Conservation (phyloP, 2,797 vertebrate genomes). For the Chelidonichthys spinosus region DNA sequence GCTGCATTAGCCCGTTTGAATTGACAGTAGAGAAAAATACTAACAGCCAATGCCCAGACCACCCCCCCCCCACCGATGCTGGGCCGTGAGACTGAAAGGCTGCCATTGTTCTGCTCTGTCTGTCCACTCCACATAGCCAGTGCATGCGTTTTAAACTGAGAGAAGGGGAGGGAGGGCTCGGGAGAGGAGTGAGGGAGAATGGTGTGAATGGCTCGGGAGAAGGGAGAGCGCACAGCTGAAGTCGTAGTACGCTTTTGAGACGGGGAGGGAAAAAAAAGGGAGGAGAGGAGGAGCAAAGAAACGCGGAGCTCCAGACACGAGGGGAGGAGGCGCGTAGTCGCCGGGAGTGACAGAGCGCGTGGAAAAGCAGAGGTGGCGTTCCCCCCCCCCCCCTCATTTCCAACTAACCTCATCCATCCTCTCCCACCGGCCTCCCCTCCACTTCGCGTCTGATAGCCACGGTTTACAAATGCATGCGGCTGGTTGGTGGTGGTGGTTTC, state of each 20-base stretch:
- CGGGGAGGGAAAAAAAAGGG: constrained; percentile 27
- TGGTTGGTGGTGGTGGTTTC: constrained; percentile 48
- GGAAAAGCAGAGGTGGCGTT: constrained; percentile 58
- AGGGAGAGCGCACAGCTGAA: constrained; percentile 78
- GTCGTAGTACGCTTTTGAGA: constrained; percentile 70
- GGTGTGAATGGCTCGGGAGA: constrained; percentile 66
- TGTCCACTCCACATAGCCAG: constrained; percentile 84
- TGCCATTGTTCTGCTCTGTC: constrained; percentile 87
- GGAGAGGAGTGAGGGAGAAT: constrained; percentile 76
- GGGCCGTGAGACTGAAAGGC: constrained; percentile 86
- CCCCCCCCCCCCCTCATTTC: constrained; percentile 38
- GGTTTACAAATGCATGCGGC: constrained; percentile 65
- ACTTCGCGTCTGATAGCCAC: constrained; percentile 47
- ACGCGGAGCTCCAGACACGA: constrained; percentile 64
- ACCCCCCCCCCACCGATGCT: constrained; percentile 26
- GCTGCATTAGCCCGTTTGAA: constrained; percentile 79
- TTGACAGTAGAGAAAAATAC: constrained; percentile 85
- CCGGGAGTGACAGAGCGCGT: constrained; percentile 62
- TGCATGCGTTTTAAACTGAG: constrained; percentile 85
- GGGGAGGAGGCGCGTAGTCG: constrained; percentile 72
- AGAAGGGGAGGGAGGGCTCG: constrained; percentile 71
- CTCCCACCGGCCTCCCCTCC: constrained; percentile 45
- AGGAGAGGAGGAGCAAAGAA: constrained; percentile 53
- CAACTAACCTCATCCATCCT: constrained; percentile 59
- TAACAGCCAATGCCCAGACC: constrained; percentile 70